Base-by-base conservation (phyloP, 2,888 invertebrate genomes). In the Catocala fraxini region DNA sequence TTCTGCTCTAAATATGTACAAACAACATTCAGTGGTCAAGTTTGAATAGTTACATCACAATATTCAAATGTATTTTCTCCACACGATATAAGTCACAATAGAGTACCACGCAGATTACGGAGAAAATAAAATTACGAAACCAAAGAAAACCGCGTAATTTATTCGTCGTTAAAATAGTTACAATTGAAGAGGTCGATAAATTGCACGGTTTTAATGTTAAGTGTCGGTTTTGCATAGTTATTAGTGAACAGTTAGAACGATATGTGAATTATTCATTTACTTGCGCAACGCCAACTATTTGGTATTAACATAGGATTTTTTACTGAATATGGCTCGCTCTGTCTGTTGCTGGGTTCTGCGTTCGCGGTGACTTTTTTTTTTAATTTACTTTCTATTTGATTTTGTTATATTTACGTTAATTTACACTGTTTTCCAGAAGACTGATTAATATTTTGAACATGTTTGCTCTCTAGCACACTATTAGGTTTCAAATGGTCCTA, bases 181-280 rank as follows among this genome's bases (percentile, higher is more conserved):
- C 61, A 71, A 64, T 55, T 65, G 65, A 51, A 45, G 51, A 55
- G 45, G 60, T 73, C 56, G 39, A 71, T 71, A 73, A 63, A 71
- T 77, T 71, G 69, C 67, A 68, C 53, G 61, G 64, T 61, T 67
- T 55, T 58, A 45, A 45, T 53, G 54, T 58, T 53, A 65, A 67
- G 52, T 67, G 56, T 62, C 48, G 51, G 59, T 46, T 68, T 61
- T 51, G 56, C 63, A 63, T 73, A 63, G 69, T 73, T 49, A 77
- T 73, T 77, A 75, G 51, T 58, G 63, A 63, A 73, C 68, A 63
- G 74, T 76, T 70, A 74, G 49, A 59, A 52, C 43, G 33, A 51
- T 73, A 59, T 41, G 51, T 75, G 71, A 66, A 76, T 76, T 61
- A 75, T 75, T 73, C 73, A 75, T 75, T 51, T 6, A 53, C 63